Conservation (phyloP, 2,113 vertebrate species). For the Stictonetta naevosa region DNA sequence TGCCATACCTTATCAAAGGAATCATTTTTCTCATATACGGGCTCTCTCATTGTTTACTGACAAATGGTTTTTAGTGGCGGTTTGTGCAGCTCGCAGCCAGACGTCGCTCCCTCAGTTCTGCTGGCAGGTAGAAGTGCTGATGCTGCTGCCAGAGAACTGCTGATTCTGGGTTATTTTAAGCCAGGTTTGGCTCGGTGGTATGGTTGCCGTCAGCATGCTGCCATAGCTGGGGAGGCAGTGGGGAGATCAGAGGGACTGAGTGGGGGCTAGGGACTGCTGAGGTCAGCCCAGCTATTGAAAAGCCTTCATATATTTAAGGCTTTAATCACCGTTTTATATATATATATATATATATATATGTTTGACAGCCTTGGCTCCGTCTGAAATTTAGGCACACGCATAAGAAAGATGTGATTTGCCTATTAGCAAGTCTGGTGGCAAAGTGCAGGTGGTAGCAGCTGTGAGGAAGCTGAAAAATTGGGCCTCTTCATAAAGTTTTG, state of each 20-base stretch:
- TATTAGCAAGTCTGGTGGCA: neutral
- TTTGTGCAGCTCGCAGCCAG: neutral
- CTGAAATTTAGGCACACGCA: rapidly evolving
- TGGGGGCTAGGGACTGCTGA: neutral
- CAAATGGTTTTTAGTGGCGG: neutral
- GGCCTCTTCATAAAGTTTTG: neutral
- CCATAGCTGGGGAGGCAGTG: neutral
- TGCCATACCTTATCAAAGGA: neutral
- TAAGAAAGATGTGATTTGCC: neutral
- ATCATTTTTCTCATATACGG: rapidly evolving
- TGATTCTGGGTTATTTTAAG: conserved; percentile 40
- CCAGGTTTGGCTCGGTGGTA: neutral
- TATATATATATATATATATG: neutral
- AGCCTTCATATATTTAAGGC: neutral
- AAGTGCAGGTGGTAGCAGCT: neutral
- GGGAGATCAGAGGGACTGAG: neutral
- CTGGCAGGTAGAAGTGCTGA: conserved; percentile 47
- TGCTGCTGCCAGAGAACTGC: conserved; percentile 38
- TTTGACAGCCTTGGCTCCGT: neutral
- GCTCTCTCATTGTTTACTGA: neutral
- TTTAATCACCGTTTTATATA: neutral
- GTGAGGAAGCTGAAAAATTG: neutral
- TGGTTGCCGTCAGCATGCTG: neutral
- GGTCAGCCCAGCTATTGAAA: neutral
- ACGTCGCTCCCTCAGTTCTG: neutral